Evolutionary conservation across 1,140 invertebrate genomes (phyloP), one percentile per base, ranked within the genome.

Genomic region (Leptinotarsa defecta): DNA sequence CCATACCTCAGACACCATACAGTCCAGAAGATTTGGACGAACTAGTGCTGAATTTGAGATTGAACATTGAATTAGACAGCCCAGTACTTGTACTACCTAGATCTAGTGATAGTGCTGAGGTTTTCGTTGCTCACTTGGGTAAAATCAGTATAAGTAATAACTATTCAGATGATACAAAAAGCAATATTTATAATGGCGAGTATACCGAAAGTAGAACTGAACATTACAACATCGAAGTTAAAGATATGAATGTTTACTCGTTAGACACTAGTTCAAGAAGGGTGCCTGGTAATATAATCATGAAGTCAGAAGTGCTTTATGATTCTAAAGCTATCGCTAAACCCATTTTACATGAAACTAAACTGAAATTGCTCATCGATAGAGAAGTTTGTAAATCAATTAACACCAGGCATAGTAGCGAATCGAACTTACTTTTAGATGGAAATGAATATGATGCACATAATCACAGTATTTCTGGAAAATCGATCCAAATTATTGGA

Each of bases 91-190:
- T 98, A 43, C 86, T 98, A 65, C 96, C 96, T 0, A 88, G 82
- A 76, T 90, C 91, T 8, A 89, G 91, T n/a, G 89, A 89, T 34
- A 96, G 95, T 86, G 81, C 90, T 19, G 90, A 96, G 83, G 95
- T 98, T 22, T 90, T 98, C 68, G 94, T 98, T 17, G 95, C 94
- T n/a, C 95, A 97, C 88, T 89, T 99, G 67, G 97, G 97, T 48
- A 93, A 94, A 83, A 98, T 98, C 82, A 91, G 90, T 24, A 86
- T 96, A 3, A 84, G 80, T 77, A 90, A 91, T 84, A 82, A 78
- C 49, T 65, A 79, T 34, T 24, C 70, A 71, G 70, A 73, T 48
- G 75, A 78, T 13, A 76, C 68, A 65, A 62, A 78, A 68, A 61
- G 62, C 3, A 74, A 75, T 49, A 76, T 75, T 48, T 74, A 80